A percentile compares a stretch with the other conserved stretches of the same genome.
These are phyloP conservation scores for Ciconia nigra DNA, from an alignment of 2,797 vertebrate genomes.

Conservation along the genomic window DNA sequence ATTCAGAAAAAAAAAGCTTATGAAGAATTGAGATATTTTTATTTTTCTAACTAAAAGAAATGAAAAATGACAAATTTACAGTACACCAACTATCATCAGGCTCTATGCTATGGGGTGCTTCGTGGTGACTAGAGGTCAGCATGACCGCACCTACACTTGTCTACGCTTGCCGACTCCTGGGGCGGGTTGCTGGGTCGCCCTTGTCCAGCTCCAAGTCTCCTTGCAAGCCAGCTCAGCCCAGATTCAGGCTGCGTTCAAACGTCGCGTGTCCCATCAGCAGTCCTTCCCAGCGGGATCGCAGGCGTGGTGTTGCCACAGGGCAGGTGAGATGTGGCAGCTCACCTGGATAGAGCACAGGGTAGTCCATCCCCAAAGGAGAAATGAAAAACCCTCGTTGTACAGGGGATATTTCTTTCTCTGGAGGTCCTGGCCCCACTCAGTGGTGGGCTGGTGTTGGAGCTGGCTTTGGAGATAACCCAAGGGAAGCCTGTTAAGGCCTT, in stretches of 20 bases:
- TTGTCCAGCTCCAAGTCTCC: not conserved
- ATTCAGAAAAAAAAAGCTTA: accelerated
- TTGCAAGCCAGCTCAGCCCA: not conserved
- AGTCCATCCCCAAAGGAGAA: not conserved
- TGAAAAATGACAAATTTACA: not conserved
- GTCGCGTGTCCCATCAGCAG: not conserved
- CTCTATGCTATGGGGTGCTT: not conserved
- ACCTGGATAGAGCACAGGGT: not conserved
- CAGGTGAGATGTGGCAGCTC: not conserved
- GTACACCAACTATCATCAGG: not conserved
- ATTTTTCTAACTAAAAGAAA: not conserved
- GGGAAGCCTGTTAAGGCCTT: not conserved
- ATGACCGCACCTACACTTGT: not conserved
- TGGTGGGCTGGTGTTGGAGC: not conserved
- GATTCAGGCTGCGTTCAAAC: not conserved
- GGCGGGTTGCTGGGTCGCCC: not conserved
- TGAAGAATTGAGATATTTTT: not conserved
- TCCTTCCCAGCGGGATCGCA: not conserved
- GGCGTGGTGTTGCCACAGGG: accelerated
- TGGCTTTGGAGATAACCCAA: not conserved
- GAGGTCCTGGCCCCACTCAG: not conserved
- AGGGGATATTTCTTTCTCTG: not conserved
- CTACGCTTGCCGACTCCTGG: accelerated
- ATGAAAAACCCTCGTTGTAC: not conserved
- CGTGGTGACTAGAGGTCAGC: not conserved